These are phyloP conservation scores for Tylochromis polylepis DNA, from an alignment of 2,113 vertebrate genomes.

Conservation along the genomic window DNA sequence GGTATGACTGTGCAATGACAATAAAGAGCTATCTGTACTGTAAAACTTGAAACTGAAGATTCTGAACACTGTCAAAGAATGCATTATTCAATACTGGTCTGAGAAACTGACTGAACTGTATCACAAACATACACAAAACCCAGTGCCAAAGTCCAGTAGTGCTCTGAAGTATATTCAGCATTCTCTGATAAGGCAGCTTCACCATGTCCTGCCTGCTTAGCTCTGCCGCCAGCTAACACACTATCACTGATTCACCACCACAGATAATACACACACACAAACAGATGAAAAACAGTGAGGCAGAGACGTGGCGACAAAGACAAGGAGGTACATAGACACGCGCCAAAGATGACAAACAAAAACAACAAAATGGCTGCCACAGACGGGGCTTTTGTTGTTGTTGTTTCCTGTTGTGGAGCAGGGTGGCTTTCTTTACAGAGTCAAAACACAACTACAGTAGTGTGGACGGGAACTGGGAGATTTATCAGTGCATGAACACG, in stretches of 20 bases:
- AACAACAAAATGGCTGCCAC: slow-evolving; percentile 29
- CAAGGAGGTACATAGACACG: background rate
- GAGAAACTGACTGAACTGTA: background rate
- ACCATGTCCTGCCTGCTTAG: slow-evolving; percentile 17
- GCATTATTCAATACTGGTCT: background rate
- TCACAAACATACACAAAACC: background rate
- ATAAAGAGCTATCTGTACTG: too few species aligned
- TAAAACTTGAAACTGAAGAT: background rate
- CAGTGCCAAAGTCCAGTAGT: slow-evolving; percentile 4
- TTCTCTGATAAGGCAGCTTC: slow-evolving; percentile 38
- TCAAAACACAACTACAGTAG: slow-evolving; percentile 69
- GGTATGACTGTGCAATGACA: too few species aligned
- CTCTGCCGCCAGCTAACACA: slow-evolving; percentile 51
- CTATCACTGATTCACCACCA: slow-evolving; percentile 45
- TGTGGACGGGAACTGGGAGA: background rate
- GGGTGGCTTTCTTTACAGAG: slow-evolving; percentile 62
- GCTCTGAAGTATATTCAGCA: slow-evolving; percentile 7
- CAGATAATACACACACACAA: slow-evolving; percentile 36
- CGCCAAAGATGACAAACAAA: slow-evolving; percentile 32
- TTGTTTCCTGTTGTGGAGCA: slow-evolving; percentile 38
- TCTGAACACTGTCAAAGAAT: background rate
- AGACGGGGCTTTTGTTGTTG: slow-evolving; percentile 34
- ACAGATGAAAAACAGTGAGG: background rate
- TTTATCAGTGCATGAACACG: slow-evolving; percentile 34
- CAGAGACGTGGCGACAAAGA: slow-evolving; percentile 10